Evolutionary conservation across 1,140 invertebrate species (phyloP), one percentile per base, ranked within the genome.

Genomic region (Listronotus oregonensis): DNA sequence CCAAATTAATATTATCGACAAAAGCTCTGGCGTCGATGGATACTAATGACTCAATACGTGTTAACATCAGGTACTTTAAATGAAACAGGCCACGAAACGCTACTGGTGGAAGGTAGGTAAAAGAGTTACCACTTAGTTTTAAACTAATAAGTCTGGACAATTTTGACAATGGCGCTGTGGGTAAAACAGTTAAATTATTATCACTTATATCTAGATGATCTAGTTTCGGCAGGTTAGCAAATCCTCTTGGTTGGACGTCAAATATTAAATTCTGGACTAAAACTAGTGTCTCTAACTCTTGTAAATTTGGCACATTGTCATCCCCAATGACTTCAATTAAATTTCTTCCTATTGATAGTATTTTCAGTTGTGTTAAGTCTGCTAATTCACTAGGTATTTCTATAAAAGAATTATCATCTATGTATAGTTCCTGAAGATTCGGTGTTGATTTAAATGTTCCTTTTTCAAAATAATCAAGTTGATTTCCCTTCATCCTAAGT

Each of bases 11-110:
- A 77, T 93, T 93, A 80, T 93, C 92, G 40, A 90, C 88, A 75
- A 93, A 91, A 44, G 90, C 89, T 79, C 88, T 82, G 9, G 86
- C 83, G 81, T 91, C 86, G 59, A 94, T 88, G 69, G 79, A 81
- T 50, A 81, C 78, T 66, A 93, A 84, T 61, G 83, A 79, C 75
- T 84, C 83, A 78, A 90, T 78, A 77, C 85, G 80, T 77, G 87
- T 87, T 73, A 94, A 79, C 73, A 87, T 86, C 67, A 94, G 81
- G 71, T 84, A 85, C 74, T 86, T 86, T 60, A 94, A 82, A 78
- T 91, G 87, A 73, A 91, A 90, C 37, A 94, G 81, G 77, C 90
- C 91, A 73, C 90, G 85, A 75, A 94, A 93, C 66, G 90, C 91
- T 40, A 90, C 84, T 4, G 87, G 83, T 18, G 87, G 84, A 59